Evolutionary conservation across 2,888 invertebrate genomes (phyloP).

Genomic region (Elmis aenea): DNA sequence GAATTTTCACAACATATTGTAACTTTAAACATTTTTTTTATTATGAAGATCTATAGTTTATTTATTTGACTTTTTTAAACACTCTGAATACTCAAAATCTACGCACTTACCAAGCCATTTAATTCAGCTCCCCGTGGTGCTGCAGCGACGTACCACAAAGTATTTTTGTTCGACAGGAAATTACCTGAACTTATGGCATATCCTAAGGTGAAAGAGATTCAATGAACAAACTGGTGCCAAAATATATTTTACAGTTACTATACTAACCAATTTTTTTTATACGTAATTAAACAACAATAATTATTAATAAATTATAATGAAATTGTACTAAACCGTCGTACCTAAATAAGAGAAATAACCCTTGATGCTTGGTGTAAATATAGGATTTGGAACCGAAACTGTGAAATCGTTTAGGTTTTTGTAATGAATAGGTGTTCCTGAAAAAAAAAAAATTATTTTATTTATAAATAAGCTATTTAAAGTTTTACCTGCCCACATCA

Average conservation of each 20-base stretch:
- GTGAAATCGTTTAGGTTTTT: not conserved
- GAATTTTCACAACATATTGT: no score
- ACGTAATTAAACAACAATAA: no score
- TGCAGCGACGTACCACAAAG: conserved; percentile 48
- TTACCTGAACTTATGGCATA: conserved; percentile 51
- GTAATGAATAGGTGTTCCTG: conserved; percentile 13
- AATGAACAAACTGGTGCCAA: no score
- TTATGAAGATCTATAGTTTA: not conserved
- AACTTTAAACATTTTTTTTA: no score
- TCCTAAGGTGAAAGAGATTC: conserved; percentile 41
- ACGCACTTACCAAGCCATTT: conserved; percentile 32
- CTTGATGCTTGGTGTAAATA: not conserved
- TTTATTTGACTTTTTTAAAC: conserved; percentile 2
- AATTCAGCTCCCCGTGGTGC: conserved; percentile 49
- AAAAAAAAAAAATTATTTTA: not conserved
- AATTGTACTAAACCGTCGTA: no score
- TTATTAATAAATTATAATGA: no score
- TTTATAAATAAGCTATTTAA: not conserved
- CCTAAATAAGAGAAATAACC: conserved; percentile 1
- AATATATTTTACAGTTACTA: no score
- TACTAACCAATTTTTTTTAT: no score
- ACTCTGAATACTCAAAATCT: not conserved
- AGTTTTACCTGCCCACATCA: conserved; percentile 51
- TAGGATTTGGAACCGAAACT: not conserved
- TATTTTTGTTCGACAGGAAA: conserved; percentile 39